A percentile compares a stretch with the other conserved stretches of the same genome.
These are phyloP conservation scores for Myocastor coypus DNA, from an alignment of 2,113 vertebrate species.

Conservation along the genomic window DNA sequence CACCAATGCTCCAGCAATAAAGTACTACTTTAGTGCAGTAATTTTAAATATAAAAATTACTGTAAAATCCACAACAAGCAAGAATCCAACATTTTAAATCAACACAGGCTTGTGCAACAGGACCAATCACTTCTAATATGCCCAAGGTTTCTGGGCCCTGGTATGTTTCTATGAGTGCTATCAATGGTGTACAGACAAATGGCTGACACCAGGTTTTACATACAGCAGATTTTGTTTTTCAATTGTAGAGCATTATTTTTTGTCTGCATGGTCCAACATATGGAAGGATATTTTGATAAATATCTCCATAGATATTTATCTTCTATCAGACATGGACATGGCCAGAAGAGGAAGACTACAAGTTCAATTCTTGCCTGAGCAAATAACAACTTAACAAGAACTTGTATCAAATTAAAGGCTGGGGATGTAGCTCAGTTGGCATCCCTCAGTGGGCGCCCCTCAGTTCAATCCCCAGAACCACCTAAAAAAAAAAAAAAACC, in stretches of 20 bases:
- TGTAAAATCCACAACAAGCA: neutral
- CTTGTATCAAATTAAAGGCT: neutral
- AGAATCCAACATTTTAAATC: neutral
- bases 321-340: neutral
- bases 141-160: rapidly evolving
- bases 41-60: neutral
- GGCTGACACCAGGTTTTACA: neutral
- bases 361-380: neutral
- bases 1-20: neutral
- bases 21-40: neutral
- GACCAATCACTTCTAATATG: neutral
- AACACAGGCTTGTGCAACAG: neutral
- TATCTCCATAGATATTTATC: neutral
- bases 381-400: neutral
- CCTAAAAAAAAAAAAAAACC: neutral
- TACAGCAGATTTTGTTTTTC: neutral
- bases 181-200: rapidly evolving
- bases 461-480: neutral
- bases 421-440: neutral
- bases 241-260: neutral
- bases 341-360: neutral
- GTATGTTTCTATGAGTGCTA: neutral
- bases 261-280: neutral
- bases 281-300: neutral
- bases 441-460: too few relatives aligned